Evolutionary conservation across 2,888 invertebrate genomes (phyloP), one percentile per base, ranked within the genome.

Genomic region (Notocelia uddmanniana): DNA sequence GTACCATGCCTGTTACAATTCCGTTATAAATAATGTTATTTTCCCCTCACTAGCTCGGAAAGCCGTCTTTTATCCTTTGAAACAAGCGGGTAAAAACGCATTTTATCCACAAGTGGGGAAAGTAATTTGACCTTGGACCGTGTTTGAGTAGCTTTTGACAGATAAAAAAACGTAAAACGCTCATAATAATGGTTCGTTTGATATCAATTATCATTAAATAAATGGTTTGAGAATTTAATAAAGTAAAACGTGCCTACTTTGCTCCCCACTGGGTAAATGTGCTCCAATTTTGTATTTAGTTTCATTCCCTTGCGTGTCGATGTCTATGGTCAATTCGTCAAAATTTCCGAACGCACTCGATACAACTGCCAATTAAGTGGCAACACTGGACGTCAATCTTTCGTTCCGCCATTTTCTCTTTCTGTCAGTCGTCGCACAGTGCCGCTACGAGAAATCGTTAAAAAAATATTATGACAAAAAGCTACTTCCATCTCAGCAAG

Each of bases 211-310:
- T n/a, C n/a, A n/a, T n/a, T n/a, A n/a, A n/a, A n/a, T n/a, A n/a
- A n/a, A n/a, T n/a, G n/a, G n/a, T n/a, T n/a, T n/a, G n/a, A n/a
- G n/a, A n/a, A n/a, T n/a, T n/a, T n/a, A n/a, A n/a, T n/a, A n/a
- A n/a, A 2, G n/a, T 58, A 48, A 18, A 48, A 48, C n/a, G 48
- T 48, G 48, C n/a, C 48, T 48, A 48, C 15, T 48, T 48, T n/a
- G n/a, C n/a, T n/a, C n/a, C 48, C 48, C 48, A 19, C 50, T 50
- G 18, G 19, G 50, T 50, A 19, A 50, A 18, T 50, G 10, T 19
- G 50, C 19, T 50, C 50, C 19, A 50, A 50, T 50, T 50, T n/a
- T 48, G 48, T 48, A 48, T 48, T 48, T 48, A 50, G 50, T 19
- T 50, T 50, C 19, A 50, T 50, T n/a, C 18, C 50, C 50, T 50